phyloP scores from a whole-genome alignment of 2,113 vertebrate species.

The Gymnorhina tibicen region DNA sequence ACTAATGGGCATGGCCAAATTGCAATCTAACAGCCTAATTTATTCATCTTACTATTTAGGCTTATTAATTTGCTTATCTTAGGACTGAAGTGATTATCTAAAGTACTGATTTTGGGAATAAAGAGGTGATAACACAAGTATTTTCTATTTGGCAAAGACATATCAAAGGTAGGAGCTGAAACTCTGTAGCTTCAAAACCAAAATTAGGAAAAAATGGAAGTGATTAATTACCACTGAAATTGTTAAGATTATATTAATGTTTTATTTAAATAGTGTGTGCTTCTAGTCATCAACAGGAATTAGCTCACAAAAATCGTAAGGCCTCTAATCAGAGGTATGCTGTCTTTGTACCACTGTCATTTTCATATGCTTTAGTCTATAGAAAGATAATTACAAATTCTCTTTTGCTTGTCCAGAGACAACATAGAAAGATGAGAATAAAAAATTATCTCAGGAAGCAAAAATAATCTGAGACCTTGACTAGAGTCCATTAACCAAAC shows the following conservation, averaged over 20 bases:
- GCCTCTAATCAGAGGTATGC: neutral
- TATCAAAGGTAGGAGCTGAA: neutral
- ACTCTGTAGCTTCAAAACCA: neutral
- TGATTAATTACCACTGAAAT: neutral
- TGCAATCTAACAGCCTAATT: neutral
- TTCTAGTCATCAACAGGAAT: neutral
- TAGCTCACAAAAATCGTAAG: neutral
- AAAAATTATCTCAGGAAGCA: neutral
- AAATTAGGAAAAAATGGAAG: neutral
- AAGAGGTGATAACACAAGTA: neutral
- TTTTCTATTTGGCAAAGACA: neutral
- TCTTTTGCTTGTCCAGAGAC: neutral
- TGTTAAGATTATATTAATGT: neutral
- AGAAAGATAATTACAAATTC: neutral
- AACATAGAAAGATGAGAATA: neutral
- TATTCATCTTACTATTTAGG: neutral
- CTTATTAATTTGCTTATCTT: conserved; percentile 4
- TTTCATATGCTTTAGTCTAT: neutral
- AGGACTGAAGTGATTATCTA: neutral
- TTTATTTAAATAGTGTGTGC: neutral
- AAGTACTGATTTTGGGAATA: neutral
- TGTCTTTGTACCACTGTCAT: neutral
- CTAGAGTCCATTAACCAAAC: neutral
- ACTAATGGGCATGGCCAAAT: neutral
- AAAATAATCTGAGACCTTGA: neutral